Base-by-base conservation (phyloP, 2,797 vertebrate genomes). In the Gobio occitaniae region DNA sequence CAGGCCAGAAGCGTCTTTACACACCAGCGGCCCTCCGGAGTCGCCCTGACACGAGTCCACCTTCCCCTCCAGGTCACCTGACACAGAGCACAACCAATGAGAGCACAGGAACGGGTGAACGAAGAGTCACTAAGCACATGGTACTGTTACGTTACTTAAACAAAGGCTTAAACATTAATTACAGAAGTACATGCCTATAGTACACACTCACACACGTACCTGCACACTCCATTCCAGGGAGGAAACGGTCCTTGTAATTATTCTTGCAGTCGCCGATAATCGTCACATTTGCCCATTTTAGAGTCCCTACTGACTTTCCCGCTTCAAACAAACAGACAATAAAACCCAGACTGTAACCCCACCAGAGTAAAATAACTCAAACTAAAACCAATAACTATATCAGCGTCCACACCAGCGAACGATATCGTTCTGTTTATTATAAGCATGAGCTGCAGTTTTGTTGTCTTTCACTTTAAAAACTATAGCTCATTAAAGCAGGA, bases 31-130 rank as follows among this genome's bases (percentile, higher is more conserved):
- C 0, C 97, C 97, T 1, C 98, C 98, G 0, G 97, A 98, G 91
- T 99, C 97, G 0, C 97, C 98, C 94, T 97, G 97, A 84, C 97
- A 99, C 0, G 97, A 96, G 93, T 99, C 98, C 25, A 97, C 97
- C 0, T 91, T 94, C 38, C 97, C 97, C 0, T 96, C 94, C 0
- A 94, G 80, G 11, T 96, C 96, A 79, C 97, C 97, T 97, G 90
- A 71, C 61, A 77, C 25, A 52, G 13, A 47, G 3, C 10, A 83
- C 21, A 77, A 6, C 17, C 36, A 82, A 50, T 72, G 16, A 74
- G 36, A 59, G 61, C 1, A 13, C 17, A 54, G 52, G 10, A 38
- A 52, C 25, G 0, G 48, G 9, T 52, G 25, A 36, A 6, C 29
- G 9, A 74, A 74, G 8, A 52, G 29, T 21, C 48, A 75, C 16